Conservation (phyloP, 2,113 vertebrate species). For the Sinosuthora webbiana region DNA sequence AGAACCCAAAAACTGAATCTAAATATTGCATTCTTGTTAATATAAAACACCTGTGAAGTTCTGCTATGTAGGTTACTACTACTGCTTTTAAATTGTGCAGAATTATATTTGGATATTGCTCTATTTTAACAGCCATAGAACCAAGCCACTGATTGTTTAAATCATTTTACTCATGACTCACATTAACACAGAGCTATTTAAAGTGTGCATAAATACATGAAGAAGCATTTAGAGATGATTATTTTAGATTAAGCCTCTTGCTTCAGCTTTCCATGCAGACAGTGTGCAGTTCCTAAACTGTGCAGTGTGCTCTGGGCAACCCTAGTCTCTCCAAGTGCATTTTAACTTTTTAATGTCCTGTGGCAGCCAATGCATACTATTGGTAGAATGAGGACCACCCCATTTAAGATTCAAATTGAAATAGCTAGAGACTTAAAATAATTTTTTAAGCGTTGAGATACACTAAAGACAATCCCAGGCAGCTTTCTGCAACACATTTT, state of each 20-base stretch:
- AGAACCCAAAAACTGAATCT: background rate
- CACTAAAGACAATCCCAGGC: background rate
- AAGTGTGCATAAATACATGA: background rate
- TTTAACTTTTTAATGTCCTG: background rate
- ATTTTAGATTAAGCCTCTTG: background rate
- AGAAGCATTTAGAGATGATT: background rate
- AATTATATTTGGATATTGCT: background rate
- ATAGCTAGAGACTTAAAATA: background rate
- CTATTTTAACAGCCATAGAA: background rate
- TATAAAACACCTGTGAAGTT: background rate
- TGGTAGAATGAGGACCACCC: background rate
- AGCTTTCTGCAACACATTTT: background rate
- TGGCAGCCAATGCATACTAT: background rate
- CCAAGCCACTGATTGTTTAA: background rate
- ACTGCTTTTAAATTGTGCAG: background rate
- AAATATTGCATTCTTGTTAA: background rate
- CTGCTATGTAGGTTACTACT: background rate
- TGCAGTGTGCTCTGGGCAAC: background rate
- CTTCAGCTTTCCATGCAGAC: background rate
- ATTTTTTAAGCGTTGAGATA: background rate
- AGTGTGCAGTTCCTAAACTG: accelerated
- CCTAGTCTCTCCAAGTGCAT: background rate
- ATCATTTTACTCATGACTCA: background rate
- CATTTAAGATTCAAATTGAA: background rate
- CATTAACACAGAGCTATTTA: background rate